phyloP scores from a whole-genome alignment of 2,888 invertebrate species.

The Thereva nobilitata region DNA sequence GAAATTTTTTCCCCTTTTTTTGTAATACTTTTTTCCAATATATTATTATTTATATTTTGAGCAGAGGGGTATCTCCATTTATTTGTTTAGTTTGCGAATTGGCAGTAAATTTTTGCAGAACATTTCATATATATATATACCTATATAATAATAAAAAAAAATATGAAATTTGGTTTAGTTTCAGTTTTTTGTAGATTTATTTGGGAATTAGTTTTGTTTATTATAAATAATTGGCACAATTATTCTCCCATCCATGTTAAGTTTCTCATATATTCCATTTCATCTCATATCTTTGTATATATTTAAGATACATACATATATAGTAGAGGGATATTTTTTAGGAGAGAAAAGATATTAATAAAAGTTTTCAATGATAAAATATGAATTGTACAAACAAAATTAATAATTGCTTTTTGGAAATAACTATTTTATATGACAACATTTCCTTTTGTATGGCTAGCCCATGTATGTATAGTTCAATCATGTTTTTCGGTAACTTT shows the following conservation, averaged over 20 bases:
- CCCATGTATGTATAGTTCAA: too few relatives aligned
- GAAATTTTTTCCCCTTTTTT: conserved; percentile 13
- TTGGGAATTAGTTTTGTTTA: neutral
- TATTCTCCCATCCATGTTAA: conserved; percentile 3
- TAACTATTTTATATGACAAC: too few relatives aligned
- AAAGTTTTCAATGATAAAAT: too few relatives aligned
- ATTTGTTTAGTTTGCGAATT: conserved; percentile 28
- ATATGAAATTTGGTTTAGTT: conserved; percentile 10
- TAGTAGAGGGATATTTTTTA: too few relatives aligned
- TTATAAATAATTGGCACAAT: conserved; percentile 33
- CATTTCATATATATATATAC: conserved; percentile 1
- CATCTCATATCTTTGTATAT: too few relatives aligned
- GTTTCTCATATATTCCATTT: too few relatives aligned
- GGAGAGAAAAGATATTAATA: too few relatives aligned
- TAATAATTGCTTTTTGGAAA: too few relatives aligned
- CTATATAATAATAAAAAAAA: neutral
- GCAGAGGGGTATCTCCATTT: neutral
- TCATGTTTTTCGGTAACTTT: too few relatives aligned
- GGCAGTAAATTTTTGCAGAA: conserved; percentile 27
- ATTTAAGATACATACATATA: too few relatives aligned
- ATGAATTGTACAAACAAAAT: too few relatives aligned
- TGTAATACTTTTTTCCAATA: neutral
- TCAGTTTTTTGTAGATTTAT: neutral
- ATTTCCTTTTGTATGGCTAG: too few relatives aligned
- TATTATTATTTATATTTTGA: neutral